These are phyloP conservation scores for Phalacrocorax brasilianus DNA, from an alignment of 2,113 vertebrate genomes.

Conservation along the genomic window DNA sequence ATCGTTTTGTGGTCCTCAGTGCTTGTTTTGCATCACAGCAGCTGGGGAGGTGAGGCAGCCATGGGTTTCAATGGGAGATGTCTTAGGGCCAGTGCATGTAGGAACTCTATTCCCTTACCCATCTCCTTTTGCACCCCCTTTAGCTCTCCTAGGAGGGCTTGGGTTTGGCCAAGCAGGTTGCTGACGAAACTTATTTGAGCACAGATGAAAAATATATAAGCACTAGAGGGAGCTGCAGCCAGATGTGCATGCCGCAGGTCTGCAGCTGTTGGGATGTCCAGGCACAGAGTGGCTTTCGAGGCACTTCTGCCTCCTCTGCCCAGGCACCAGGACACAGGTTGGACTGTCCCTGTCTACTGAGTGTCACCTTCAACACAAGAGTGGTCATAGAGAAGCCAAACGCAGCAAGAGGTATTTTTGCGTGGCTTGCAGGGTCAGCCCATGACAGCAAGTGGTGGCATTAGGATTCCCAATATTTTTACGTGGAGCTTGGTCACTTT, in stretches of 20 bases:
- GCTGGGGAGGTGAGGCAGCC: neutral
- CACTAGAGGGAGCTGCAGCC: conserved; percentile 21
- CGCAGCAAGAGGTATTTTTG: neutral
- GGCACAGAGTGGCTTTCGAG: neutral
- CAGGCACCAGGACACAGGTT: too few relatives aligned
- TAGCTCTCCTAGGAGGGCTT: neutral
- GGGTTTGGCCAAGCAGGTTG: neutral
- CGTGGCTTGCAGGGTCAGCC: neutral
- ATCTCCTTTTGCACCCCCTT: neutral
- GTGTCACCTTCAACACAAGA: neutral
- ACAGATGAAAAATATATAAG: neutral
- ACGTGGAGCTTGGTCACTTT: neutral
- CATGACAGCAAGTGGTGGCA: neutral
- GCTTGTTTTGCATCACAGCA: neutral
- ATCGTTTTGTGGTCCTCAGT: neutral
- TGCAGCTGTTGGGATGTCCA: neutral
- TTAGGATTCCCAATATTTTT: neutral
- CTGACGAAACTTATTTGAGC: neutral
- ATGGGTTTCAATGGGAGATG: neutral
- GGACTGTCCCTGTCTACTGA: neutral
- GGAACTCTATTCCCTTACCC: neutral
- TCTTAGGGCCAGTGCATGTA: neutral
- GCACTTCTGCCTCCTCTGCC: neutral
- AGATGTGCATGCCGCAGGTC: neutral
- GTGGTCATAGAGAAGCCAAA: neutral